phyloP scores from a whole-genome alignment of 2,888 invertebrate species.

The Cyclophora punctaria region DNA sequence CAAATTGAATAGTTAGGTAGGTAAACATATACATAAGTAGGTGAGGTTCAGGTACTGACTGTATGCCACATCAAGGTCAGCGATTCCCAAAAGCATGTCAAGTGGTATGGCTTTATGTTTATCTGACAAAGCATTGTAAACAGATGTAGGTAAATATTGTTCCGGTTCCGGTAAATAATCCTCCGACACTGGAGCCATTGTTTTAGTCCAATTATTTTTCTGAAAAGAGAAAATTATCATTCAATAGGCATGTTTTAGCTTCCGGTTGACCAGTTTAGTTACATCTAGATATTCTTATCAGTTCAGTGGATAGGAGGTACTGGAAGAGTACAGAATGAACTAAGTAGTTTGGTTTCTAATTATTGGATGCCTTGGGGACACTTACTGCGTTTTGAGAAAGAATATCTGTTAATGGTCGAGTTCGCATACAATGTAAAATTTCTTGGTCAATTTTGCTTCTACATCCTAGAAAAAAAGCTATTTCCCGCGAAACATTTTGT shows the following conservation, averaged over 20 bases:
- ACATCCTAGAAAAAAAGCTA: conserved; percentile 75
- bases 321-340: too few relatives aligned
- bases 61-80: conserved; percentile 75
- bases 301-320: too few relatives aligned
- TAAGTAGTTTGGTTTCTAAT: too few relatives aligned
- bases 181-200: conserved; percentile 79
- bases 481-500: conserved; percentile 67
- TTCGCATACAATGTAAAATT: conserved; percentile 77
- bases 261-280: too few relatives aligned
- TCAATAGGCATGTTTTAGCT: too few relatives aligned
- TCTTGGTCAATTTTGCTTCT: conserved; percentile 60
- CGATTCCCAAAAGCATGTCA: conserved; percentile 80
- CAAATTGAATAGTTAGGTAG: too few relatives aligned
- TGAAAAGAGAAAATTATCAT: conserved; percentile 30
- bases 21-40: too few relatives aligned
- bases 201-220: conserved; percentile 74
- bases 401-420: conserved; percentile 76
- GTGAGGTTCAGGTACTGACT: too few relatives aligned
- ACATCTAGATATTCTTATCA: too few relatives aligned
- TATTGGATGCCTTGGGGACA: background rate
- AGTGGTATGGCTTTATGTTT: conserved; percentile 71
- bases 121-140: conserved; percentile 70
- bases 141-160: conserved; percentile 75
- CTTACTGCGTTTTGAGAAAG: conserved; percentile 60
- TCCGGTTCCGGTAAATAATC: conserved; percentile 75